Evolutionary conservation across 2,797 vertebrate genomes (phyloP).

Genomic region (Spizella passerina): DNA sequence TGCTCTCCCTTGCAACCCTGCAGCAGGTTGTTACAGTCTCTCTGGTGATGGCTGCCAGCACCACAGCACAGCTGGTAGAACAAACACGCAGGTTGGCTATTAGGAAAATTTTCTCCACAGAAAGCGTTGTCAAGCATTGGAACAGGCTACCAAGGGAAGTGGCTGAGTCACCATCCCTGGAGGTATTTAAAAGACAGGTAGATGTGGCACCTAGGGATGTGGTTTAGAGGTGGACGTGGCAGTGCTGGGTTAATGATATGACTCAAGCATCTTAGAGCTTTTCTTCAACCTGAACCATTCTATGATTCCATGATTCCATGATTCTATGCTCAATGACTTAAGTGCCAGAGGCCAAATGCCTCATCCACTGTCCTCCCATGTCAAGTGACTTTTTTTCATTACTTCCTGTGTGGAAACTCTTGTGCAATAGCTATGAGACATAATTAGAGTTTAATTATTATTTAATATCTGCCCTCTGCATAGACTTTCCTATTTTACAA

Average conservation of each 20-base stretch:
- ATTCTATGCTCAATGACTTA: not conserved
- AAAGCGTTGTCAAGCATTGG: not conserved
- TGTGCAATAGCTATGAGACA: not conserved
- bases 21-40: not conserved
- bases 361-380: not conserved
- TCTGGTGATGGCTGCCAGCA: not conserved
- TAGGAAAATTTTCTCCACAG: not conserved
- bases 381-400: not conserved
- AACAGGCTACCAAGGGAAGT: not conserved
- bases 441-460: not conserved
- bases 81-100: not conserved
- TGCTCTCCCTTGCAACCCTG: not conserved
- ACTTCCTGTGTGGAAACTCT: not conserved
- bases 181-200: not conserved
- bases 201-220: not conserved
- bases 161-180: not conserved
- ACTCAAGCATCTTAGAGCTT: not conserved
- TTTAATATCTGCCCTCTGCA: not conserved
- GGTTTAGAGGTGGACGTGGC: not conserved
- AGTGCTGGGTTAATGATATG: not conserved
- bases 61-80: not conserved
- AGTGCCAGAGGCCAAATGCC: not conserved
- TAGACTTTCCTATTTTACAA: not conserved
- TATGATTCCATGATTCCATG: not conserved
- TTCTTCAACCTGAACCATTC: not conserved